Conservation (phyloP, 2,797 vertebrate genomes). For the Tiaroga cobitis region DNA sequence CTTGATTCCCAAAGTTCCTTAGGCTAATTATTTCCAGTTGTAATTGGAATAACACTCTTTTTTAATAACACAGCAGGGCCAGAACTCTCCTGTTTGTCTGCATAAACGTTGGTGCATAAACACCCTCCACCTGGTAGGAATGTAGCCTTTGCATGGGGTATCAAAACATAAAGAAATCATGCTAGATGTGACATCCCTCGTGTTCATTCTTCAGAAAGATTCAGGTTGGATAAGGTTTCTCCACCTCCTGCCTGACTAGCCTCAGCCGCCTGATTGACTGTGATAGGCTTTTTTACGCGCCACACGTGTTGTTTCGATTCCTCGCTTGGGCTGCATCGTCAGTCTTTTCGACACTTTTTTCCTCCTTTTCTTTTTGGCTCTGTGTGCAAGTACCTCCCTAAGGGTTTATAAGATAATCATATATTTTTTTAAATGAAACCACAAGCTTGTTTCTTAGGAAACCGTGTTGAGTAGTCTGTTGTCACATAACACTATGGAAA, state of each 20-base stretch:
- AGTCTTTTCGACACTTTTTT: constrained; percentile 71
- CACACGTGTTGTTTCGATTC: constrained; percentile 75
- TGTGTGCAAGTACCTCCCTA: constrained; percentile 57
- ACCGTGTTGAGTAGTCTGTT: constrained; percentile 63
- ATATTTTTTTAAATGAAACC: constrained; percentile 43
- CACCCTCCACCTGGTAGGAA: constrained; percentile 78
- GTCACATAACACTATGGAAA: constrained; percentile 50
- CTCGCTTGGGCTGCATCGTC: constrained; percentile 62
- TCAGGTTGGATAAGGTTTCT: constrained; percentile 76
- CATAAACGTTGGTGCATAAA: constrained; percentile 78
- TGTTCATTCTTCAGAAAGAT: constrained; percentile 63
- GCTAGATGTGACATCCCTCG: constrained; percentile 77
- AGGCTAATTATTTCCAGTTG: constrained; percentile 83
- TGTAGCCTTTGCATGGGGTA: constrained; percentile 76
- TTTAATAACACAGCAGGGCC: constrained; percentile 58
- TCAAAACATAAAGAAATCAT: constrained; percentile 82
- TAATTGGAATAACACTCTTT: constrained; percentile 73
- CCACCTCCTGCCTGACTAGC: constrained; percentile 71
- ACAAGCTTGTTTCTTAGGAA: constrained; percentile 59
- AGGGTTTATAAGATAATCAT: constrained; percentile 63
- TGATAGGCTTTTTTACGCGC: constrained; percentile 75
- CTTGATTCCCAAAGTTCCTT: constrained; percentile 71
- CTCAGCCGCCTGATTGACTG: constrained; percentile 77
- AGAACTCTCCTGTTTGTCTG: constrained; percentile 67
- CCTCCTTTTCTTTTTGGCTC: constrained; percentile 53